Evolutionary conservation across 2,888 invertebrate species (phyloP).

Genomic region (Amphimallon solstitiale): DNA sequence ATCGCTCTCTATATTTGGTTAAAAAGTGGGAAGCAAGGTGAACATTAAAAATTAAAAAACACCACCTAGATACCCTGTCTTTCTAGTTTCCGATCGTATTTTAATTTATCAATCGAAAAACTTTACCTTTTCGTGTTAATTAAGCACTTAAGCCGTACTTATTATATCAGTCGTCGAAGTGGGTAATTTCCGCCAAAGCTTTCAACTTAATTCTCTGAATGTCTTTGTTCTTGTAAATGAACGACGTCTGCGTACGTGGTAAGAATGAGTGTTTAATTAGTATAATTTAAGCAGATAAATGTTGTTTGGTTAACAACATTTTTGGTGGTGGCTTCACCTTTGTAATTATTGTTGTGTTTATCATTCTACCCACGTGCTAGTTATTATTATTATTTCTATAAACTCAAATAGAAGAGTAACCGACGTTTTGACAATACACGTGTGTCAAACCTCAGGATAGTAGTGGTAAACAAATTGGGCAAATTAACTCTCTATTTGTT

Average conservation of each 20-base stretch:
- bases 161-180: slow-evolving; percentile 33
- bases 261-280: slow-evolving; percentile 14
- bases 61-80: not conserved
- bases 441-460: no score
- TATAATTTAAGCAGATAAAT: not conserved
- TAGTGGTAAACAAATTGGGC: no score
- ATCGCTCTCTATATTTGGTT: not conserved
- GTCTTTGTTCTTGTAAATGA: slow-evolving; percentile 16
- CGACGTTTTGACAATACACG: no score
- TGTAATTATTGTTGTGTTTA: no score
- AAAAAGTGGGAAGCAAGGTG: not conserved
- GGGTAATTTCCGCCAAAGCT: slow-evolving; percentile 39
- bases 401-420: no score
- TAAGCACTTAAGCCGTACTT: slow-evolving; percentile 37
- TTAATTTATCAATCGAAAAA: slow-evolving; percentile 32
- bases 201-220: slow-evolving; percentile 35
- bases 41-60: slow-evolving; percentile 4
- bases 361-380: no score
- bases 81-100: not conserved
- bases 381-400: no score
- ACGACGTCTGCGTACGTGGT: slow-evolving; percentile 35
- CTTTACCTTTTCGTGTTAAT: slow-evolving; percentile 39
- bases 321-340: no score
- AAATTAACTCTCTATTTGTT: no score
- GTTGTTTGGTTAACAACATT: no score